Base-by-base conservation (phyloP, 2,888 invertebrate species). In the Platyscelio sp. region DNA sequence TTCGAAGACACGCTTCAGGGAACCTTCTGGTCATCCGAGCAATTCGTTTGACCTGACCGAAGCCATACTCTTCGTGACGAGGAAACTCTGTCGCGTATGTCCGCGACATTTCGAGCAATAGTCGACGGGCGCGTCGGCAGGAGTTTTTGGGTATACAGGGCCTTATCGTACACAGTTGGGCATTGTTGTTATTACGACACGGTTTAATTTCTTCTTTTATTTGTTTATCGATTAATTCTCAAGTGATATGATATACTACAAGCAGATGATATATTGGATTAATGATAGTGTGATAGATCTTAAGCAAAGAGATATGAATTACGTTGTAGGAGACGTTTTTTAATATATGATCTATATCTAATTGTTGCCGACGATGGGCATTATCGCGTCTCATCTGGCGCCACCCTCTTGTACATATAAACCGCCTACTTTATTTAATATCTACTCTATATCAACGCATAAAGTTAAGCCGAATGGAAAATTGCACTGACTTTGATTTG, bases 141-240 rank as follows among this genome's bases (percentile, higher is more conserved):
- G 18, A 27, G 49, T 56, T 51, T 40, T 74, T 80, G 77, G 79
- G 56, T 72, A 85, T 68, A 81, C 89, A 91, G 91, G 93, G 93
- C 93, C 93, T 93, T 93, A 93, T 93, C 91, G 90, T 92, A 93
- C 90, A 92, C 93, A 92, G 91, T 92, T 93, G 93, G 93, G 93
- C 93, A 93, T 93, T 93, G 92, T 93, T 92, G 92, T 93, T 93
- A 92, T 91, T 90, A 90, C 85, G 90, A 90, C 72, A 63, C 58
- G 56, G 63, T 49, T 68, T 63, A 33, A 49, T 51, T 78, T 78
- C 46, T 68, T 46, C 18, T 78, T 61, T 54, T 68, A 61, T 54
- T 70, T 51, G 20, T 20, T 20, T 18, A 60, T 72, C n/a, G 15
- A 58, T 74, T 24, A 33, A 40, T 89, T 88, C 90, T 90, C 90